Evolutionary conservation across 2,797 vertebrate genomes (phyloP).

Genomic region (Pampus argenteus): DNA sequence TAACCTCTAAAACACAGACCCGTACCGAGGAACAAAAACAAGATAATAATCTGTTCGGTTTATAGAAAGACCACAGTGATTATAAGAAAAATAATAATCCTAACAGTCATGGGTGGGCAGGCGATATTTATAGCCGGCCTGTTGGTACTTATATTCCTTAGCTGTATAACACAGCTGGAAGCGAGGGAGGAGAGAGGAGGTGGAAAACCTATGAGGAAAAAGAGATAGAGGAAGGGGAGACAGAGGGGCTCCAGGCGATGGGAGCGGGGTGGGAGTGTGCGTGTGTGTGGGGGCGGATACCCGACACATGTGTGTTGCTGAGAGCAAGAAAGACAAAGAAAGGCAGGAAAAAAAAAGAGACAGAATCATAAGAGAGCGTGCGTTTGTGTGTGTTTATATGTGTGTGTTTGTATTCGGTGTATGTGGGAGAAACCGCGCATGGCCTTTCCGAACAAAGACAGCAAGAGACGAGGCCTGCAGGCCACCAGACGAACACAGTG

Average conservation of each 20-base stretch:
- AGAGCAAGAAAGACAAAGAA: constrained; percentile 47
- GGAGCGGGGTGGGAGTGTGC: constrained; percentile 32
- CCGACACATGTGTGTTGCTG: constrained; percentile 40
- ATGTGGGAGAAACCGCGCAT: constrained; percentile 63
- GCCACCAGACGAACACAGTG: constrained; percentile 61
- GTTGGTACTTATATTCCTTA: constrained; percentile 75
- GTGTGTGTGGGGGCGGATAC: constrained; percentile 41
- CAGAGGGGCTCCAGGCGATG: constrained; percentile 47
- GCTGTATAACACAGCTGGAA: constrained; percentile 80
- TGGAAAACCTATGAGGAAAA: constrained; percentile 59
- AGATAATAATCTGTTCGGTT: constrained; percentile 78
- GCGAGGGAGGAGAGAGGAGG: constrained; percentile 64
- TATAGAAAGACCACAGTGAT: constrained; percentile 76
- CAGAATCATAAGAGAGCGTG: not conserved
- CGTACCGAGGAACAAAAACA: constrained; percentile 62
- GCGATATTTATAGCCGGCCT: constrained; percentile 79
- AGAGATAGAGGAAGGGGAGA: constrained; percentile 49
- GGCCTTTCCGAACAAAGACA: constrained; percentile 46
- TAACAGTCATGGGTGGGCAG: constrained; percentile 84
- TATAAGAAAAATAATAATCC: constrained; percentile 83
- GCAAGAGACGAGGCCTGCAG: constrained; percentile 55
- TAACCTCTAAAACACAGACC: constrained; percentile 34
- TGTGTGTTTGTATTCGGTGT: constrained; percentile 59
- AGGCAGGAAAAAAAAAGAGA: constrained; percentile 32
- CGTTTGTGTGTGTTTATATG: constrained; percentile 1